Base-by-base conservation (phyloP, 2,113 vertebrate species). In the Pterophyllum scalare region DNA sequence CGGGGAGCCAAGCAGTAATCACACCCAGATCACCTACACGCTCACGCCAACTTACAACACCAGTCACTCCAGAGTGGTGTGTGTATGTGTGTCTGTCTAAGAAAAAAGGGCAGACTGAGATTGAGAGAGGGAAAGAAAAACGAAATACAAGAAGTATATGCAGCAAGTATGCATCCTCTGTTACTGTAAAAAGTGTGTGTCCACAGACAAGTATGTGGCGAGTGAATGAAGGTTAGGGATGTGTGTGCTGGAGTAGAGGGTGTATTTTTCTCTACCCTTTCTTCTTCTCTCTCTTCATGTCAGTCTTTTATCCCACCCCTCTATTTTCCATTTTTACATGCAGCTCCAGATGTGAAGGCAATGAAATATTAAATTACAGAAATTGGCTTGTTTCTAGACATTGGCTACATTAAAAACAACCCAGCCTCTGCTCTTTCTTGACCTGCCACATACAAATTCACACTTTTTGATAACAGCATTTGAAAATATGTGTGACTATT, bases 301-400 rank as follows among this genome's bases (percentile, higher is more conserved):
- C 94, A 94, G 89, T 95, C 93, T 92, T 86, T 86, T 88, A 94
- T 93, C 94, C 93, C 95, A 92, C 91, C 93, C 92, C 93, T 95
- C 94, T 89, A 94, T 95, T 96, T 96, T 96, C 95, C 94, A 95
- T 95, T 95, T 96, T 96, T 96, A 95, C 94, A 94, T 94, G 85
- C 91, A 93, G 94, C 94, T 95, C 94, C 96, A 96, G 95, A 95
- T 96, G 95, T 96, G 94, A 94, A 95, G 92, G 94, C 94, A 95
- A 90, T 93, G 94, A 96, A 96, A 96, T 96, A 96, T 96, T 95
- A 94, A 94, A 96, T 96, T 96, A 96, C 95, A 95, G 86, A 95
- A 94, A 94, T 91, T 91, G 93, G 94, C 94, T 95, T 94, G 93
- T 95, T 95, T 95, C 92, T 96, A 91, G 89, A 92, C 93, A 95